Base-by-base conservation (phyloP, 2,113 vertebrate genomes). In the Labeo rohita region DNA sequence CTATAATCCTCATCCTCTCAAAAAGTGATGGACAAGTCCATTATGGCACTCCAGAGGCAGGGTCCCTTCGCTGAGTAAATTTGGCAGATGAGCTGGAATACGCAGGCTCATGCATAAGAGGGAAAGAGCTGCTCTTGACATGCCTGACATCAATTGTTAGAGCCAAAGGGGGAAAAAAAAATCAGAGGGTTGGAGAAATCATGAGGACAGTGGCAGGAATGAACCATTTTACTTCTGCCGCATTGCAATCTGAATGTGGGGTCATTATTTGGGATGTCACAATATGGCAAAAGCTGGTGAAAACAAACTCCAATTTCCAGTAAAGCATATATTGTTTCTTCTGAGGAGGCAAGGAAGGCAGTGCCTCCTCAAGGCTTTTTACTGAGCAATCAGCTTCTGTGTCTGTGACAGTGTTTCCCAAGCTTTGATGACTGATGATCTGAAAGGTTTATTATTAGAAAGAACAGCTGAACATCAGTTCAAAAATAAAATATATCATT, bases 1-100 rank as follows among this genome's bases (percentile, higher is more conserved):
- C n/a, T n/a, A 65, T 84, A 89, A 87, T 84, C 84, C 81, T 68
- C 68, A 79, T 61, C 72, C 59, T 72, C 82, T 74, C 36, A 68
- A 61, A 50, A 52, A 76, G 79, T 83, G 84, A 89, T 80, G 85
- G 89, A 90, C 82, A 91, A 76, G 75, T 89, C 85, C 87, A 91
- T 94, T 91, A 91, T 93, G 65, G 10, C 74, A 68, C 70, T 89
- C 50, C 80, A 89, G 87, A 87, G 73, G 50, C 78, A 85, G 63
- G 88, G 88, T 90, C 89, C 89, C 83, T 93, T 87, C 86, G 15
- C 77, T 68, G 91, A 91, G 89, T 84, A 21, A 90, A 91, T 92
- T 88, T 89, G 89, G 87, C 89, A 87, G 83, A 74, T 34, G 77
- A 80, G 65, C 49, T 66, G 68, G 76, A 84, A 54, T 21, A 70